phyloP scores from a whole-genome alignment of 2,797 vertebrate genomes.

The Aldrovandia affinis region DNA sequence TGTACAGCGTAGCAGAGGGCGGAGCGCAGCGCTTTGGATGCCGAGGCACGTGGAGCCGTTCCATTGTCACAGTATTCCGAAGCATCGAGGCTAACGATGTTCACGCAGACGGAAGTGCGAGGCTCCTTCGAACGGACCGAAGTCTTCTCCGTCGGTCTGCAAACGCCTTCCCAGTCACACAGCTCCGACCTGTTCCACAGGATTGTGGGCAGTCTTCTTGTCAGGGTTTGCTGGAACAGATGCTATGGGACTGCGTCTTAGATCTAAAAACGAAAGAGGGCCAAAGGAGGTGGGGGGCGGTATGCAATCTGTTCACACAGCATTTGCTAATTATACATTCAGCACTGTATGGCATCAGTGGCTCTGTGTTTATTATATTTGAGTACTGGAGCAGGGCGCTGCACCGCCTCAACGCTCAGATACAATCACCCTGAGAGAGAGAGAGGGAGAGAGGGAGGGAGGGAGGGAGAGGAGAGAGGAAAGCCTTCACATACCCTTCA shows the following conservation, averaged over 20 bases:
- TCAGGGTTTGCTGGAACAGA: background rate
- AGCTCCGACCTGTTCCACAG: background rate
- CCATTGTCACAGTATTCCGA: no score
- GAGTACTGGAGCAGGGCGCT: background rate
- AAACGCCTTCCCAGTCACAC: background rate
- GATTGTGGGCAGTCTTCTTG: background rate
- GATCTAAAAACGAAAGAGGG: slow-evolving; percentile 6
- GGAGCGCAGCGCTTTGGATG: no score
- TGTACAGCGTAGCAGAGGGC: background rate
- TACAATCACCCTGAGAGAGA: background rate
- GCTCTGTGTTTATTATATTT: background rate
- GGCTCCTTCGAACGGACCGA: background rate
- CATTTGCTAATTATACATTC: background rate
- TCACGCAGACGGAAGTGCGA: no score
- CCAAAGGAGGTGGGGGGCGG: background rate
- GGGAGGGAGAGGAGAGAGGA: background rate
- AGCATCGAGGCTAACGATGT: no score
- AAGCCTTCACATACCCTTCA: background rate
- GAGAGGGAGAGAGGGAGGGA: background rate
- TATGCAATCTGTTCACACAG: background rate
- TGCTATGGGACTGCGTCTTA: background rate
- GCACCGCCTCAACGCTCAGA: background rate
- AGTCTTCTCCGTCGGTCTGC: background rate
- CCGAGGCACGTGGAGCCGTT: no score
- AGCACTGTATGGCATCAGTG: background rate